Evolutionary conservation across 2,888 invertebrate genomes (phyloP).

Genomic region (Camponotus fellah): DNA sequence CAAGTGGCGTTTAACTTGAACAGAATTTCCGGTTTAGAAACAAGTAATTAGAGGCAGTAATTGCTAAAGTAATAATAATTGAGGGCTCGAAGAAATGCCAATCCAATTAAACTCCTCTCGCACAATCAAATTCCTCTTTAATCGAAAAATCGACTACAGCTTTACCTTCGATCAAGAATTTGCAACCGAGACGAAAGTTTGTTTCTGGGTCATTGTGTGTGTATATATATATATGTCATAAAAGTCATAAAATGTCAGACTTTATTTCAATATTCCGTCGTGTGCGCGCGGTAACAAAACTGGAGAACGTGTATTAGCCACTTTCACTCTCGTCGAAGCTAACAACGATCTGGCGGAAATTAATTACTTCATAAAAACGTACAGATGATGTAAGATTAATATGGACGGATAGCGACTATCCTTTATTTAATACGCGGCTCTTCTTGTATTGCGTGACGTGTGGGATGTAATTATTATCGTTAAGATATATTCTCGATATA

Average conservation of each 20-base stretch:
- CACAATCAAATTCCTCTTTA: background rate
- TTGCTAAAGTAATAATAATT: background rate
- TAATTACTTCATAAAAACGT: slow-evolving; percentile 57
- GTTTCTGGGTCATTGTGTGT: slow-evolving; percentile 29
- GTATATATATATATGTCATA: slow-evolving; percentile 4
- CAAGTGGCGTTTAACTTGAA: background rate
- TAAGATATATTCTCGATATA: slow-evolving; percentile 43
- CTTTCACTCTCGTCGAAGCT: slow-evolving; percentile 45
- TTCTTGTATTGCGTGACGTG: slow-evolving; percentile 25
- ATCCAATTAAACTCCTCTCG: background rate
- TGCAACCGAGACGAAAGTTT: slow-evolving; percentile 1
- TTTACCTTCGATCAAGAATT: background rate
- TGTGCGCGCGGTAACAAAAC: slow-evolving; percentile 1
- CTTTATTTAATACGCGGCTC: slow-evolving; percentile 65
- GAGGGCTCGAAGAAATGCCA: background rate
- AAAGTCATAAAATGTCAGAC: slow-evolving; percentile 36
- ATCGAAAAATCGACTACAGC: background rate
- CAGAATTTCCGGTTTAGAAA: background rate
- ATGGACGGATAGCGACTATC: slow-evolving; percentile 60
- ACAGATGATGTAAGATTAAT: slow-evolving; percentile 67
- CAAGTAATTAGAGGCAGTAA: background rate
- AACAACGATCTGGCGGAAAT: slow-evolving; percentile 50
- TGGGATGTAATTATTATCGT: slow-evolving; percentile 46
- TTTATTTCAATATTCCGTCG: slow-evolving; percentile 17
- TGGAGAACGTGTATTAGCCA: slow-evolving; percentile 17